Conservation (phyloP, 2,888 invertebrate genomes). For the Macroteleia sp. region DNA sequence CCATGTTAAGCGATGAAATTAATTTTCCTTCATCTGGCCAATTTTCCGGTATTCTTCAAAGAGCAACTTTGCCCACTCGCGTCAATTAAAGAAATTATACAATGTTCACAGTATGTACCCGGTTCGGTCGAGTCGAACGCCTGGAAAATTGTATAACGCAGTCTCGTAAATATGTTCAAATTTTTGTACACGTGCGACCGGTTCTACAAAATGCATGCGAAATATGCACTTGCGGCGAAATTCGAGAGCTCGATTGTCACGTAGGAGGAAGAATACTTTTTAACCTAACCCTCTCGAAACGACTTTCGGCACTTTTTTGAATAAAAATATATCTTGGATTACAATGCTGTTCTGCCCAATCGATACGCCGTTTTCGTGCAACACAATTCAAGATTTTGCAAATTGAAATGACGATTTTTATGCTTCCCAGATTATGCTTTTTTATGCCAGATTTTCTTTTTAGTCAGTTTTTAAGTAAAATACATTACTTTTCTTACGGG, state of each 20-base stretch:
- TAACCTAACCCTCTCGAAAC: slow-evolving; percentile 40
- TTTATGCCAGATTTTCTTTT: too few species aligned
- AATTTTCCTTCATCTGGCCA: slow-evolving; percentile 12
- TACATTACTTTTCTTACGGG: too few species aligned
- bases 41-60: slow-evolving; percentile 7
- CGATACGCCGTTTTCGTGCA: slow-evolving; percentile 3
- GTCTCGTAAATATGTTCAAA: slow-evolving; percentile 42
- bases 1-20: slow-evolving; percentile 10
- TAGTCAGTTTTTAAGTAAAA: too few species aligned
- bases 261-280: slow-evolving; percentile 42
- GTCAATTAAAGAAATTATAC: slow-evolving; percentile 46
- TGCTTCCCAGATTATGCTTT: too few species aligned
- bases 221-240: slow-evolving; percentile 31
- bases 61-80: slow-evolving; percentile 3
- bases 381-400: too few species aligned
- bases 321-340: slow-evolving; percentile 37
- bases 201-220: slow-evolving; percentile 21
- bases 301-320: slow-evolving; percentile 24
- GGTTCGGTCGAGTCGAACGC: slow-evolving; percentile 20
- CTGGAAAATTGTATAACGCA: slow-evolving; percentile 33
- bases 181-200: slow-evolving; percentile 46
- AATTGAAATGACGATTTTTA: too few species aligned
- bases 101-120: slow-evolving; percentile 20
- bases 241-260: slow-evolving; percentile 39
- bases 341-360: slow-evolving; percentile 20